Evolutionary conservation across 2,113 vertebrate genomes (phyloP).

Genomic region (Cyprinus carpio): DNA sequence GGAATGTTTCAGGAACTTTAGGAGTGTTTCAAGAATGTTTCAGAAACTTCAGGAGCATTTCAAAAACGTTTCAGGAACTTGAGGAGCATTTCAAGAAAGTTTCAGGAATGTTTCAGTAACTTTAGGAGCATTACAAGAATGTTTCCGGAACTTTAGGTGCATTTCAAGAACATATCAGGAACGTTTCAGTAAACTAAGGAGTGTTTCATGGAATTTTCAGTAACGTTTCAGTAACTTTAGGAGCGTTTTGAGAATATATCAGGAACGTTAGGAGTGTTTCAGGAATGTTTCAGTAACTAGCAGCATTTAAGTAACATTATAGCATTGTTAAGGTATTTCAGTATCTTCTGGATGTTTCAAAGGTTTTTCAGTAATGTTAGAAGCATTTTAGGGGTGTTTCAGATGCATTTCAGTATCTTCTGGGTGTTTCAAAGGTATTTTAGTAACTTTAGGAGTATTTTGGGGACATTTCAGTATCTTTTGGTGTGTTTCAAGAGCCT

Average conservation of each 20-base stretch:
- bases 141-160: too few species aligned
- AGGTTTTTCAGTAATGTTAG: too few species aligned
- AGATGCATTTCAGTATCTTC: neutral
- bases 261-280: neutral
- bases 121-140: neutral
- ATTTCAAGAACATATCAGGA: neutral
- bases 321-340: neutral
- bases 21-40: too few species aligned
- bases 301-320: too few species aligned
- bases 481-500: too few species aligned
- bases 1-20: too few species aligned
- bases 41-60: neutral
- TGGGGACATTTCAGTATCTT: too few species aligned
- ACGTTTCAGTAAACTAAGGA: neutral
- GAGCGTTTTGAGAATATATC: neutral
- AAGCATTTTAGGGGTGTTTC: neutral
- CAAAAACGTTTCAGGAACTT: neutral
- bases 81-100: neutral
- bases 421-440: neutral
- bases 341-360: too few species aligned
- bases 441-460: neutral
- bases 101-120: too few species aligned
- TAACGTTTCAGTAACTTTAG: neutral
- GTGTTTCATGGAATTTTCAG: too few species aligned
- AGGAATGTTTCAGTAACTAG: too few species aligned